A percentile compares a stretch with the other conserved stretches of the same genome.
Evolutionary conservation across 1,140 invertebrate genomes (phyloP).

Genomic region (Drosophila grimshawi): DNA sequence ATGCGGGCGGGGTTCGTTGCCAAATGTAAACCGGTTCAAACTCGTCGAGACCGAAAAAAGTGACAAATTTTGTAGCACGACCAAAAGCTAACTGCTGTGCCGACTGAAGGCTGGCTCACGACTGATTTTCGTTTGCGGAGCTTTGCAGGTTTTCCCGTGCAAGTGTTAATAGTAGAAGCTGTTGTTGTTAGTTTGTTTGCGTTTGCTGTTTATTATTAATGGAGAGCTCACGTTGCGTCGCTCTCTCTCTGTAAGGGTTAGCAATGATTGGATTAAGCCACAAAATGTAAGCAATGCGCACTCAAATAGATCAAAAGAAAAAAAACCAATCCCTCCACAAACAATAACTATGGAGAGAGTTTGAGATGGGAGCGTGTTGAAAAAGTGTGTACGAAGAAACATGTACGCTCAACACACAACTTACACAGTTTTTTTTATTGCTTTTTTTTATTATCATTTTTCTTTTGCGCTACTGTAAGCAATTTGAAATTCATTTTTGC

Average conservation of each 20-base stretch:
- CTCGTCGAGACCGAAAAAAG: conserved; percentile 34
- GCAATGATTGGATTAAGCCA: conserved; percentile 75
- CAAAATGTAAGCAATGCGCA: conserved; percentile 43
- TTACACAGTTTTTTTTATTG: no score
- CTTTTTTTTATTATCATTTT: neutral
- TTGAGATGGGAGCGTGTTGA: neutral
- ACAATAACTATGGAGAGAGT: conserved; percentile 6
- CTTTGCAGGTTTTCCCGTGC: conserved; percentile 55
- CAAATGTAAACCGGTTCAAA: conserved; percentile 44
- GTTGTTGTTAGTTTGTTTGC: conserved; percentile 41
- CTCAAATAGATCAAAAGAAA: conserved; percentile 35
- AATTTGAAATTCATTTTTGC: no score
- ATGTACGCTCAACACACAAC: no score
- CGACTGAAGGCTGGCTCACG: conserved; percentile 67
- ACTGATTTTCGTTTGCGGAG: conserved; percentile 64
- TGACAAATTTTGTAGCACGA: conserved; percentile 28
- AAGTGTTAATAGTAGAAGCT: conserved; percentile 13
- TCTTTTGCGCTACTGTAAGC: neutral
- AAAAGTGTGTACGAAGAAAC: neutral
- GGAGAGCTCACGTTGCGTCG: conserved; percentile 39
- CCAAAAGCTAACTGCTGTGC: conserved; percentile 52
- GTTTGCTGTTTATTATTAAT: conserved; percentile 65
- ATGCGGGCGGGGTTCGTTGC: conserved; percentile 50
- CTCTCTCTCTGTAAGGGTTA: conserved; percentile 67
- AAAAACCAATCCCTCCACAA: conserved; percentile 2